Base-by-base conservation (phyloP, 2,888 invertebrate species). In the Bombyx huttoni region DNA sequence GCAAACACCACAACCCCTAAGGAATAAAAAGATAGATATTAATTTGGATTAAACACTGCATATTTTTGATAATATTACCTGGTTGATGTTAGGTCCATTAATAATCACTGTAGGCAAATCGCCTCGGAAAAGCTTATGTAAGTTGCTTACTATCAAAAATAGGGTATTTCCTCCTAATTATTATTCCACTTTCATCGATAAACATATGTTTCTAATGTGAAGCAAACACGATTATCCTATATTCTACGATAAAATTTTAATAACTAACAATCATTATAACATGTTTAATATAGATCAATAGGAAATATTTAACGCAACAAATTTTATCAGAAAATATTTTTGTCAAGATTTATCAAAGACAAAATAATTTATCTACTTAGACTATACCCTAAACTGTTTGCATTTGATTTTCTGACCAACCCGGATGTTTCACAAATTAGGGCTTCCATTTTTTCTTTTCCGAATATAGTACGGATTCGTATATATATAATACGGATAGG, bases 1-100 rank as follows among this genome's bases (percentile, higher is more conserved):
- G 76, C 77, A 75, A 75, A 71, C 73, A 67, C 68, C 76, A 79
- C 80, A 80, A 81, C 77, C 78, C 62, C 70, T 60, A 64, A 65
- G 73, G 60, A 68, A 56, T 53, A 33, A 13, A 50, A 35, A 48
- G 34, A 52, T 24, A 35, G 12, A 5, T 47, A 3, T n/a, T 50
- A 45, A 9, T n/a, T 47, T 13, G 47, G 24, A n/a, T 14, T 3
- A 13, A 47, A 24, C 2, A 24, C 24, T 24, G 24, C 24, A 24
- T 47, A 2, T 14, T 47, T 47, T 47, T 40, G 40, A 40, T 7
- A 40, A 40, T 40, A 40, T 40, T 10, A 40, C 12, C 2, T 10
- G 40, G 12, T 40, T 7, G 40, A 40, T 40, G 2, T 8, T 40
- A 40, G 40, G 40, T 40, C 12, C 40, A 10, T 40, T 40, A 40